Evolutionary conservation across 2,888 invertebrate genomes (phyloP).

Genomic region (Xestia ashworthii): DNA sequence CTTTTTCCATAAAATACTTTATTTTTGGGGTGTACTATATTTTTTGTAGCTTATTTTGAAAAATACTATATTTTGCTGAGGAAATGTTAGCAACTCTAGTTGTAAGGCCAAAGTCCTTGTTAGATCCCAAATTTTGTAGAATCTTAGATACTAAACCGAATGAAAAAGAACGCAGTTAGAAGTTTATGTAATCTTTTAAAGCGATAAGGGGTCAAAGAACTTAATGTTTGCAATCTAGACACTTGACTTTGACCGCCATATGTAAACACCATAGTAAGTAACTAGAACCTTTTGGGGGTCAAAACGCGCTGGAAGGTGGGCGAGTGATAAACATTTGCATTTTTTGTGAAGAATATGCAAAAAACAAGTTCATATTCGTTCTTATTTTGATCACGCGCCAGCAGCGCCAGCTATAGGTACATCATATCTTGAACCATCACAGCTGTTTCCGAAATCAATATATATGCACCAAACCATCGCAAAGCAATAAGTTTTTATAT

Average conservation of each 20-base stretch:
- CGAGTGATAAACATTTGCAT: not conserved
- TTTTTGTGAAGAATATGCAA: not conserved
- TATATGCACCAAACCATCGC: constrained; percentile 44
- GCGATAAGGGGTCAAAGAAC: not conserved
- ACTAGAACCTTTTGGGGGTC: not conserved
- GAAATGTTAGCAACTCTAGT: too few species aligned
- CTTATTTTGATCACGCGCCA: not conserved
- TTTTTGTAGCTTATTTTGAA: too few species aligned
- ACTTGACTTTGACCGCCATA: constrained; percentile 15
- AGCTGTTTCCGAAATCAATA: constrained; percentile 20
- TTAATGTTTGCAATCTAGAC: constrained; percentile 2
- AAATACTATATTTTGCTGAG: too few species aligned
- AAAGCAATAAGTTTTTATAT: constrained; percentile 72
- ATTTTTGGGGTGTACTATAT: too few species aligned
- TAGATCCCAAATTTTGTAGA: not conserved
- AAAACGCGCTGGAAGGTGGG: not conserved
- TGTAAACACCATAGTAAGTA: constrained; percentile 21
- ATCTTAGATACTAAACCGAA: not conserved
- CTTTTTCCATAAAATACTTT: too few species aligned
- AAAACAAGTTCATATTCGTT: not conserved
- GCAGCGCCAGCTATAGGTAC: not conserved
- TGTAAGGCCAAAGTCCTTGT: not conserved
- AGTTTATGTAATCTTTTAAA: constrained; percentile 9
- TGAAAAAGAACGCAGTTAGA: not conserved
- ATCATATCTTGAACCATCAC: not conserved